Conservation (phyloP, 2,888 invertebrate species). For the Pantelozetes paolii region DNA sequence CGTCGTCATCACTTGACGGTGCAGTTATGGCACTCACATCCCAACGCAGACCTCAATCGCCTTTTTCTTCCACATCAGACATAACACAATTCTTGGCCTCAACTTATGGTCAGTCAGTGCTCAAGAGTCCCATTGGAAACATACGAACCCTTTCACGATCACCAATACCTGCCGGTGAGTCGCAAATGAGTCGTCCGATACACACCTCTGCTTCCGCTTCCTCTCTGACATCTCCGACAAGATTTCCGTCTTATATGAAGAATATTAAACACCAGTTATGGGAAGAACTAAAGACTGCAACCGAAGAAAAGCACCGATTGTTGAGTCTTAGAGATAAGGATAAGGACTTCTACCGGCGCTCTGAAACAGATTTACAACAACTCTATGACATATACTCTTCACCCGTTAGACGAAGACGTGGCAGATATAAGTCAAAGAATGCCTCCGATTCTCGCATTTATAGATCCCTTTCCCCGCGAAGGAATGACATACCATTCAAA, state of each 20-base stretch:
- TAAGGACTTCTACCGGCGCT: conserved; percentile 35
- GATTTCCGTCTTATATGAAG: conserved; percentile 50
- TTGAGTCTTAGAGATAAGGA: conserved; percentile 32
- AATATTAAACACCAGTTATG: conserved; percentile 50
- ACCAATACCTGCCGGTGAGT: conserved; percentile 7
- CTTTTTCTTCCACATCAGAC: conserved; percentile 39
- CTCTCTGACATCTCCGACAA: conserved; percentile 27
- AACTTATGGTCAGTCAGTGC: conserved; percentile 37
- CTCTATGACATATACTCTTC: conserved; percentile 37
- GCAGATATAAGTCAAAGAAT: conserved; percentile 18
- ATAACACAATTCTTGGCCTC: conserved; percentile 39
- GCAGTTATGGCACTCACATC: conserved; percentile 18
- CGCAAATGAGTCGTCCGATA: not conserved
- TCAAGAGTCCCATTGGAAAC: conserved; percentile 39
- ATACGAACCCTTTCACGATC: conserved; percentile 39
- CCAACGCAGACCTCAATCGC: conserved; percentile 34
- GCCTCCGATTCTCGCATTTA: conserved; percentile 28
- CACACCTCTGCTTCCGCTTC: not conserved
- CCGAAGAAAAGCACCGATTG: conserved; percentile 47
- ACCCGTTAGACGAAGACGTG: conserved; percentile 11
- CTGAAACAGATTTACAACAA: conserved; percentile 41
- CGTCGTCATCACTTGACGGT: conserved; percentile 41
- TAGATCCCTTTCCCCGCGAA: conserved; percentile 9
- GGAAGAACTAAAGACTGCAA: conserved; percentile 49
- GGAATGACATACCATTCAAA: conserved; percentile 42